phyloP scores from a whole-genome alignment of 1,140 invertebrate genomes.

The Thaumetopoea pityocampa region DNA sequence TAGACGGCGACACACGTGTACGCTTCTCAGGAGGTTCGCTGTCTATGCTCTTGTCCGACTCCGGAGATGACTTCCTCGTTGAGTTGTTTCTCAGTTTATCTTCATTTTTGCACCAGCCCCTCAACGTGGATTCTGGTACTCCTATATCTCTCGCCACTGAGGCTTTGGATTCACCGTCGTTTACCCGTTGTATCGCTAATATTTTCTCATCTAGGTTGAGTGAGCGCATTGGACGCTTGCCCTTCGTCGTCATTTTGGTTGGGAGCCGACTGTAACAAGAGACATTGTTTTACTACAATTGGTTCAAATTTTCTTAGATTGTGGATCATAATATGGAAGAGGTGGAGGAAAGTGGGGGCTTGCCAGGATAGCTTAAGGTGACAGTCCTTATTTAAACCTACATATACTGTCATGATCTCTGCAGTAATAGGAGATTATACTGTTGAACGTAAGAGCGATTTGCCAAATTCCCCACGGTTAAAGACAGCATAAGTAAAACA shows the following conservation, averaged over 20 bases:
- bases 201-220: slow-evolving; percentile 86
- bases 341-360: too few species aligned
- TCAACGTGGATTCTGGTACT: slow-evolving; percentile 87
- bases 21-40: slow-evolving; percentile 75
- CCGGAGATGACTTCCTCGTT: slow-evolving; percentile 79
- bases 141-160: slow-evolving; percentile 88
- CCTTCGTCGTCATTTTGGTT: slow-evolving; percentile 71
- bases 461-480: too few species aligned
- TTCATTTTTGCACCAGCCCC: slow-evolving; percentile 91
- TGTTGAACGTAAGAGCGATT: too few species aligned
- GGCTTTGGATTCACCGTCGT: slow-evolving; percentile 88
- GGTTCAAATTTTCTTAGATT: not conserved
- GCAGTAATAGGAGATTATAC: too few species aligned
- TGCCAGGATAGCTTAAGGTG: too few species aligned
- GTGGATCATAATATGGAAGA: too few species aligned
- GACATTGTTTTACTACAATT: slow-evolving; percentile 14
- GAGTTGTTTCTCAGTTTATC: slow-evolving; percentile 85
- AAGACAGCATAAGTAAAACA: too few species aligned
- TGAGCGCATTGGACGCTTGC: slow-evolving; percentile 83
- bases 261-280: slow-evolving; percentile 57
- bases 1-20: slow-evolving; percentile 64
- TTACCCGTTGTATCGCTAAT: slow-evolving; percentile 85
- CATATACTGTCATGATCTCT: too few species aligned
- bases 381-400: too few species aligned
- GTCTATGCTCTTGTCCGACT: slow-evolving; percentile 77